phyloP scores from a whole-genome alignment of 2,797 vertebrate genomes.

The Danionella dracula region DNA sequence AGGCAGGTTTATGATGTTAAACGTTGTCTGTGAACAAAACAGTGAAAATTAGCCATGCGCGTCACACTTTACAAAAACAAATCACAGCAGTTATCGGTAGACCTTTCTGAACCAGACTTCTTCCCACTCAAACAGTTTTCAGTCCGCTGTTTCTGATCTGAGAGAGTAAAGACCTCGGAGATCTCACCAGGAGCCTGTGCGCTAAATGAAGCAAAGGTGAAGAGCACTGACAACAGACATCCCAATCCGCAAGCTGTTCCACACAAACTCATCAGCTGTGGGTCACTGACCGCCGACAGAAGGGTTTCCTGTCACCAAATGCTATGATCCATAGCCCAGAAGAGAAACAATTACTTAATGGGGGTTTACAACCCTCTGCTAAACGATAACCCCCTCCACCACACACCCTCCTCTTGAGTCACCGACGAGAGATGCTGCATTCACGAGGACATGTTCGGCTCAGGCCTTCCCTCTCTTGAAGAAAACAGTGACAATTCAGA shows the following conservation, averaged over 20 bases:
- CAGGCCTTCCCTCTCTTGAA: slow-evolving; percentile 6
- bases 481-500: slow-evolving; percentile 37
- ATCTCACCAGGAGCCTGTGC: not conserved
- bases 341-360: slow-evolving; percentile 41
- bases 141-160: not conserved
- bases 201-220: slow-evolving; percentile 55
- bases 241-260: slow-evolving; percentile 61
- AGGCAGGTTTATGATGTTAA: no score
- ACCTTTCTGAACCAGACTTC: no score
- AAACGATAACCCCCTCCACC: slow-evolving; percentile 13
- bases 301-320: not conserved
- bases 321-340: slow-evolving; percentile 20
- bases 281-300: slow-evolving; percentile 25
- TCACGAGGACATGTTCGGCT: not conserved
- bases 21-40: no score
- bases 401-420: not conserved
- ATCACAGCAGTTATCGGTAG: no score
- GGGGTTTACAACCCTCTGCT: slow-evolving; percentile 49
- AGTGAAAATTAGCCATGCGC: no score
- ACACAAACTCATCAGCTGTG: slow-evolving; percentile 51
- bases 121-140: not conserved
- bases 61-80: no score
- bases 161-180: not conserved
- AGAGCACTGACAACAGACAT: slow-evolving; percentile 58
- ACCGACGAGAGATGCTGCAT: not conserved